Conservation (phyloP, 64 coral and sea anemone species). For the Montipora efflorescens region DNA sequence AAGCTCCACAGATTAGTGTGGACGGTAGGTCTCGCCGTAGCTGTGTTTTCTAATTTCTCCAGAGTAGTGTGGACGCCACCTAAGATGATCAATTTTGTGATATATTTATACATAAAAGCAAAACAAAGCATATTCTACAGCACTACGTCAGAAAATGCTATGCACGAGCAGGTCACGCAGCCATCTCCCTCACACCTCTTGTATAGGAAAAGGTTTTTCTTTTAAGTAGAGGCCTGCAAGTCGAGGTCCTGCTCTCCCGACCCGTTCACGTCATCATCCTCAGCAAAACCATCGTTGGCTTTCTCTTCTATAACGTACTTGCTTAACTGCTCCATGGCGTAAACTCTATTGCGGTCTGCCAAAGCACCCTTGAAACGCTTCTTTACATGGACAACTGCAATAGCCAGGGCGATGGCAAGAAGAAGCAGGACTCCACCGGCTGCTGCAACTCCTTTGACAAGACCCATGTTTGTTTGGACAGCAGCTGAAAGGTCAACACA, state of each 20-base stretch:
- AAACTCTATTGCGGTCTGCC: constrained; percentile 11
- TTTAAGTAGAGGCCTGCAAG: not conserved
- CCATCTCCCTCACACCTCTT: not conserved
- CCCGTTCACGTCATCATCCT: constrained; percentile 25
- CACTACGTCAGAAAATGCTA: not conserved
- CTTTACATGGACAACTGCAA: not conserved
- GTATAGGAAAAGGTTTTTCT: not conserved
- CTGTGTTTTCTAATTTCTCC: too few relatives aligned
- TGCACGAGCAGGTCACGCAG: not conserved
- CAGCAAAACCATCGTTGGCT: not conserved
- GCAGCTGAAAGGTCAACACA: constrained; percentile 1
- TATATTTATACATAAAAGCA: not conserved
- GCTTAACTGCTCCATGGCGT: constrained; percentile 16
- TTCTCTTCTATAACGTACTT: constrained; percentile 11
- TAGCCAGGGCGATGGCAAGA: constrained; percentile 2
- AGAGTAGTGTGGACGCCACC: not conserved
- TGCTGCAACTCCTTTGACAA: not conserved
- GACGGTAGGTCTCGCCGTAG: too few relatives aligned
- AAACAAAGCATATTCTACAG: constrained; percentile 9
- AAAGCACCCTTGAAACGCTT: constrained; percentile 17
- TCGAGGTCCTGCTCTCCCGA: not conserved
- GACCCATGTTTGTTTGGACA: constrained; percentile 3
- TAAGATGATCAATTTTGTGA: not conserved
- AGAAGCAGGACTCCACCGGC: not conserved
- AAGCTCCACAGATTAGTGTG: too few relatives aligned